Evolutionary conservation across 2,113 vertebrate species (phyloP).

Genomic region (Meles meles): DNA sequence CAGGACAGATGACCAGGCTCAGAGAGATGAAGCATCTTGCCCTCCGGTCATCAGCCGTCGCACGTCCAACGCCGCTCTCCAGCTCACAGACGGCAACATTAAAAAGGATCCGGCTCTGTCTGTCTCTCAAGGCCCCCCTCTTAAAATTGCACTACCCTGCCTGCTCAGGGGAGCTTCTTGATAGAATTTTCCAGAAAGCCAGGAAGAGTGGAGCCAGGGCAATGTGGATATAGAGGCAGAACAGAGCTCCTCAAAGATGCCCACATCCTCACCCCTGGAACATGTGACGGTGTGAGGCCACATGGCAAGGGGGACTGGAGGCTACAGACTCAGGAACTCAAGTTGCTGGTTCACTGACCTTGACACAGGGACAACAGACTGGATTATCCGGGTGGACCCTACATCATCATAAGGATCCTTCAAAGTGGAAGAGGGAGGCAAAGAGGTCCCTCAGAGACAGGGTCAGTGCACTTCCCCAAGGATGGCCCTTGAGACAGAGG

Average conservation of each 20-base stretch:
- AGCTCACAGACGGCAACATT: background rate
- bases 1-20: background rate
- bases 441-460: background rate
- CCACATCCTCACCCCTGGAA: background rate
- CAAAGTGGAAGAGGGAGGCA: background rate
- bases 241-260: background rate
- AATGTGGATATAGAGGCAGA: too few relatives aligned
- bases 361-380: background rate
- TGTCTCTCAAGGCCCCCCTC: background rate
- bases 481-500: background rate
- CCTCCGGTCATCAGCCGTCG: background rate
- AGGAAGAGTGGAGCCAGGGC: background rate
- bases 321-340: background rate
- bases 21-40: background rate
- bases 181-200: background rate
- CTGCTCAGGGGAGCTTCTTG: background rate
- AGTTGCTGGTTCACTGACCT: background rate
- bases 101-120: background rate
- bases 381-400: background rate
- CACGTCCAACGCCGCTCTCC: rapidly evolving
- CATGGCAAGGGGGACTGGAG: background rate
- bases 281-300: rapidly evolving
- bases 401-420: background rate
- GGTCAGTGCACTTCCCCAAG: rapidly evolving
- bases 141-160: background rate